Conservation (phyloP, 2,797 vertebrate species). For the Amazonetta brasiliensis region DNA sequence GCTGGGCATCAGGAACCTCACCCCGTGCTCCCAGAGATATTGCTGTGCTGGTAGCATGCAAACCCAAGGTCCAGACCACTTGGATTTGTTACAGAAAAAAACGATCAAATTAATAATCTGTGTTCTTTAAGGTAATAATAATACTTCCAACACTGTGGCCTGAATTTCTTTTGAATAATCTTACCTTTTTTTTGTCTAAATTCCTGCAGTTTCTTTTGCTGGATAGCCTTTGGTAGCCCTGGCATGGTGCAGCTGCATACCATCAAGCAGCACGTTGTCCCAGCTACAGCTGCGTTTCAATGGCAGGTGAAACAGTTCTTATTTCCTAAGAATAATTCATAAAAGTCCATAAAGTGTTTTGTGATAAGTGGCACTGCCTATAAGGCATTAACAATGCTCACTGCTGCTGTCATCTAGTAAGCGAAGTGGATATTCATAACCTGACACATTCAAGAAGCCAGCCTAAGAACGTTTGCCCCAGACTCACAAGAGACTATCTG, state of each 20-base stretch:
- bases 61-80: not conserved
- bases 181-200: not conserved
- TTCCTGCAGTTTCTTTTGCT: not conserved
- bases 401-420: not conserved
- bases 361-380: not conserved
- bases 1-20: not conserved
- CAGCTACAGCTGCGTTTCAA: not conserved
- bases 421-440: not conserved
- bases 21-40: not conserved
- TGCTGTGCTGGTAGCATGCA: not conserved
- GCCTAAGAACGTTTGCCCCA: not conserved
- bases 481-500: not conserved
- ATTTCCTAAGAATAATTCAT: not conserved
- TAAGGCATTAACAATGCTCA: not conserved
- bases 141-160: not conserved
- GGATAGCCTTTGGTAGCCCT: not conserved
- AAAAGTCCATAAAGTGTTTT: not conserved
- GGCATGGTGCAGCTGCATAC: rapidly evolving
- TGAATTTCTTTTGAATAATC: not conserved
- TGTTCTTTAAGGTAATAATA: not conserved
- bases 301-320: not conserved
- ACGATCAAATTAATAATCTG: not conserved
- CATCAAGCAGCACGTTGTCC: rapidly evolving
- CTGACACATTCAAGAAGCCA: not conserved
- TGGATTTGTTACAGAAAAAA: not conserved